Base-by-base conservation (phyloP, 2,113 vertebrate genomes). In the Podiceps cristatus region DNA sequence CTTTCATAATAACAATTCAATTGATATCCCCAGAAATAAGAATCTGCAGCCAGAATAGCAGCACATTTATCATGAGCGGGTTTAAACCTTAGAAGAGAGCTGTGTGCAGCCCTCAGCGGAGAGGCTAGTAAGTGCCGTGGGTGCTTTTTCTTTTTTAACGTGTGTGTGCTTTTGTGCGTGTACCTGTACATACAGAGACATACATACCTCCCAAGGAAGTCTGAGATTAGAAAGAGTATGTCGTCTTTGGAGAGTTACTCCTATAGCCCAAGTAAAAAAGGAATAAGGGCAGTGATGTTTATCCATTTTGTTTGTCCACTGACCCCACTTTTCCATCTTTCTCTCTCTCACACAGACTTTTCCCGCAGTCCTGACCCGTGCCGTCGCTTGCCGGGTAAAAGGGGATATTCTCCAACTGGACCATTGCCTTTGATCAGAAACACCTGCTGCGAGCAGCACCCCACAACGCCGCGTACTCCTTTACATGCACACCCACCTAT, bases 11-110 rank as follows among this genome's bases (percentile, higher is more conserved):
- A 95, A 94, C 84, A 97, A 96, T 75, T 56, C 72, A 88, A 73
- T 95, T 96, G 76, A 90, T 93, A 97, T 69, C 62, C 95, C 83
- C 18, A 78, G 71, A 97, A 94, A 96, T 92, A 85, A 97, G 95
- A 92, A 35, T 45, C 89, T 80, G 91, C 66, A 96, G 77, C 33
- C 67, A 94, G 81, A 97, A 87, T 69, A 95, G 55, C 91, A 91
- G 72, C 60, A 96, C 72, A 90, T 96, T 95, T 95, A 88, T 95
- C 64, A 96, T 0, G 5, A 40, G 59, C 11, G 66, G 64, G 52
- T 93, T 88, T 86, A 91, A 96, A 81, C 60, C 28, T 56, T 58
- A 89, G 82, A 84, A 49, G 66, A 81, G 64, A 75, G 64, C 45
- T 84, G 62, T 5, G 18, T 33, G 33, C 37, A 87, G 71, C 64